Evolutionary conservation across 2,113 vertebrate genomes (phyloP).

Genomic region (Xenus cinereus): DNA sequence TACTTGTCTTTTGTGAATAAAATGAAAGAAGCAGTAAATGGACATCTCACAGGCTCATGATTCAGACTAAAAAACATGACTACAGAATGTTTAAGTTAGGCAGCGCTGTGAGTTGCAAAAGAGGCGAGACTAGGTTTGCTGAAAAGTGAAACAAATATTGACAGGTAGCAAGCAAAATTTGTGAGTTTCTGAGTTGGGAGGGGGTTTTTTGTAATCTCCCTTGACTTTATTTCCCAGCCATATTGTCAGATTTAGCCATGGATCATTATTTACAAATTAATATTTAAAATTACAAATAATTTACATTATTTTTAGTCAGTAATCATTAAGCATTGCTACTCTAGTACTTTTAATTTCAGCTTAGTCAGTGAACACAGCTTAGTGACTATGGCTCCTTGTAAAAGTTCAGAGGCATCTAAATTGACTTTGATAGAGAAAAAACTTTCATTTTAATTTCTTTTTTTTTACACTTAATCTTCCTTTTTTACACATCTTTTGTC

Average conservation of each 20-base stretch:
- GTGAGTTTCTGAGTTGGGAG: not conserved
- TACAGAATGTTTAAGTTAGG: not conserved
- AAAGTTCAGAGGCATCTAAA: not conserved
- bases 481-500: not conserved
- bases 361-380: not conserved
- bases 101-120: not conserved
- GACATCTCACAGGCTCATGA: not conserved
- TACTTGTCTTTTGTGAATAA: not conserved
- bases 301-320: not conserved
- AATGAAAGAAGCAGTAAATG: constrained; percentile 6
- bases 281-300: not conserved
- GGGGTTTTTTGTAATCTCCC: not conserved
- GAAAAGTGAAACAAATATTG: not conserved
- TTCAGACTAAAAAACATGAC: not conserved
- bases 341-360: not conserved
- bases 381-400: not conserved
- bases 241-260: not conserved
- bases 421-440: not conserved
- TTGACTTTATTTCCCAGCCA: not conserved
- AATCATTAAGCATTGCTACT: not conserved
- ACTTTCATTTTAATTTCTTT: not conserved
- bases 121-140: not conserved
- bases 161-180: not conserved
- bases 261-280: not conserved
- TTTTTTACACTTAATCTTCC: not conserved